Conservation (phyloP, 92 coral and sea anemone genomes). For the Scolanthus callimorphus region DNA sequence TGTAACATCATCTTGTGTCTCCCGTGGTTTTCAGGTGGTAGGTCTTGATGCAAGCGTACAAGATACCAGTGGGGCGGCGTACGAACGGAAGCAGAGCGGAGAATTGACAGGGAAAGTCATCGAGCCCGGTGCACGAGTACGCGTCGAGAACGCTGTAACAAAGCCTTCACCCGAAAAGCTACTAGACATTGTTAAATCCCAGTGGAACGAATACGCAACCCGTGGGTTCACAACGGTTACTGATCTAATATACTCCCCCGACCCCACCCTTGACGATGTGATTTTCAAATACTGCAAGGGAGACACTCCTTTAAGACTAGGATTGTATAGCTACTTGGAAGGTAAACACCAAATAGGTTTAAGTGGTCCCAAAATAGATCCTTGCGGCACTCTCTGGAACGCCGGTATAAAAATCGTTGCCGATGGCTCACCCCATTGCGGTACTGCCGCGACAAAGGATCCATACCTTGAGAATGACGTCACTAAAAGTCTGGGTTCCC, state of each 20-base stretch:
- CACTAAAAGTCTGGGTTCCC: constrained; percentile 62
- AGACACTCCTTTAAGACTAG: neutral
- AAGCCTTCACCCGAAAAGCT: neutral
- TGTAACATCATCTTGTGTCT: no score
- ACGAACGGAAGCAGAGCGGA: neutral
- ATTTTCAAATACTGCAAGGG: neutral
- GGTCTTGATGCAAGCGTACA: neutral
- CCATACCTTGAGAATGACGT: constrained; percentile 44
- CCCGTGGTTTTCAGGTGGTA: neutral
- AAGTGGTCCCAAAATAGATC: neutral
- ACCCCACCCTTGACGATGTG: neutral
- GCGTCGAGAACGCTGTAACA: neutral
- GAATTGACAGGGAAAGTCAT: neutral
- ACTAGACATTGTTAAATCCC: neutral
- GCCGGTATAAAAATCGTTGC: constrained; percentile 57
- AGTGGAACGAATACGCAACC: constrained; percentile 12
- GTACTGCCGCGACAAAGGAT: constrained; percentile 53
- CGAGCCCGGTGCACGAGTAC: neutral
- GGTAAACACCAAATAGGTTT: neutral
- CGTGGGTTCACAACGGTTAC: constrained; percentile 22
- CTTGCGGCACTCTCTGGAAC: constrained; percentile 42
- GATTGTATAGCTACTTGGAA: neutral
- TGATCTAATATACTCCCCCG: constrained; percentile 5
- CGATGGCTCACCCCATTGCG: constrained; percentile 85
- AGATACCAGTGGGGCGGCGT: neutral